Base-by-base conservation (phyloP, 23 tunicate genomes). In the Botrylloides violaceus region DNA sequence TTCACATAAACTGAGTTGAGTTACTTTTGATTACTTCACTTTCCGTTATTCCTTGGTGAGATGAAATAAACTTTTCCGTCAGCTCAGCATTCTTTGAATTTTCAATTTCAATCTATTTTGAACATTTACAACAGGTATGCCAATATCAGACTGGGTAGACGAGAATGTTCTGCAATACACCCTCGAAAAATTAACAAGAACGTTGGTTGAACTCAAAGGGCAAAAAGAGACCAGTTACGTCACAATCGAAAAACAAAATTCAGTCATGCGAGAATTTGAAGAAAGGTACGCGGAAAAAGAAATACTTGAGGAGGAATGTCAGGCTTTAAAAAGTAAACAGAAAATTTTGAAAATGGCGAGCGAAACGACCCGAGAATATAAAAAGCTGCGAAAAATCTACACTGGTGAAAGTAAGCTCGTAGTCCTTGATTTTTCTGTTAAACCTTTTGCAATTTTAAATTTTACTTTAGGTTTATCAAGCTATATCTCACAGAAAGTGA, bases 121-220 rank as follows among this genome's bases (percentile, higher is more conserved):
- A n/a, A n/a, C n/a, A n/a, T n/a, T n/a, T n/a, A n/a, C n/a, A n/a
- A n/a, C 82, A 87, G 95, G 95, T 5, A 59, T 87, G 49, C 31
- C 95, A 5, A 86, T 87, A 1, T 66, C 66, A 32, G 71, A 87
- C 24, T 87, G 95, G 95, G 80, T 84, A 2, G 64, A 87, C 53
- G 86, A 65, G 27, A 62, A 76, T 19, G 55, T 37, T 20, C 37
- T 87, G 36, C 29, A 76, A 29, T 58, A 76, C 7, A 71, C 84
- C 30, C 35, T 87, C 1, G 24, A 27, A 18, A 61, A 76, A 34
- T 76, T 87, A 4, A 70, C 80, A 20, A 36, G 25, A 4, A 73
- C 57, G 0, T 59, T 76, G 18, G 74, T 80, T 50, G 86, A 80
- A 19, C 26, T 87, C 3, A 24, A 19, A 28, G 53, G 50, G 29